Evolutionary conservation across 2,888 invertebrate genomes (phyloP).

Genomic region (Muscina levida): DNA sequence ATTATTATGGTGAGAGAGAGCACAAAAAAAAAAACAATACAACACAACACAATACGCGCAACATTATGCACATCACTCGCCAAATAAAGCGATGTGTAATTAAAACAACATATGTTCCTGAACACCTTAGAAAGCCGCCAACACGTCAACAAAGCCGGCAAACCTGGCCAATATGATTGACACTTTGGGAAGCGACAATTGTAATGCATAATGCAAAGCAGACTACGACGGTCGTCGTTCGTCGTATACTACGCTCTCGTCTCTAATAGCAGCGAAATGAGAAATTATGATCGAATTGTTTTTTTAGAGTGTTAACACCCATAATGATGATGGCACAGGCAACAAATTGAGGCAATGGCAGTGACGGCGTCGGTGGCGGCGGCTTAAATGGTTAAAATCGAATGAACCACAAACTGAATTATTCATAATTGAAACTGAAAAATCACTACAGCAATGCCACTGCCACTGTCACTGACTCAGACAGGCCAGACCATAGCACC

Average conservation of each 20-base stretch:
- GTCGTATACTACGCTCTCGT: neutral
- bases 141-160: neutral
- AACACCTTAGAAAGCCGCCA: conserved; percentile 41
- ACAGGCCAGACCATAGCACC: neutral
- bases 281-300: conserved; percentile 26
- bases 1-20: neutral
- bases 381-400: conserved; percentile 35
- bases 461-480: conserved; percentile 25
- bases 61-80: neutral
- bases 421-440: conserved; percentile 68
- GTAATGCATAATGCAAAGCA: conserved; percentile 38
- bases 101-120: conserved; percentile 64
- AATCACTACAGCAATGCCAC: conserved; percentile 49
- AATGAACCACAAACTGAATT: conserved; percentile 64
- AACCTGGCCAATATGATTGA: conserved; percentile 9
- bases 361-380: conserved; percentile 2
- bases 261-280: conserved; percentile 12
- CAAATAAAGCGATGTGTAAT: conserved; percentile 57
- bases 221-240: too few species aligned
- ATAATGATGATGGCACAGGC: neutral
- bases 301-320: conserved; percentile 22
- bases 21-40: neutral
- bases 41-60: too few species aligned
- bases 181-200: conserved; percentile 30
- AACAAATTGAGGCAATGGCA: neutral